Evolutionary conservation across 2,888 invertebrate genomes (phyloP), one percentile per base, ranked within the genome.

Genomic region (Crossocerus cetratus): DNA sequence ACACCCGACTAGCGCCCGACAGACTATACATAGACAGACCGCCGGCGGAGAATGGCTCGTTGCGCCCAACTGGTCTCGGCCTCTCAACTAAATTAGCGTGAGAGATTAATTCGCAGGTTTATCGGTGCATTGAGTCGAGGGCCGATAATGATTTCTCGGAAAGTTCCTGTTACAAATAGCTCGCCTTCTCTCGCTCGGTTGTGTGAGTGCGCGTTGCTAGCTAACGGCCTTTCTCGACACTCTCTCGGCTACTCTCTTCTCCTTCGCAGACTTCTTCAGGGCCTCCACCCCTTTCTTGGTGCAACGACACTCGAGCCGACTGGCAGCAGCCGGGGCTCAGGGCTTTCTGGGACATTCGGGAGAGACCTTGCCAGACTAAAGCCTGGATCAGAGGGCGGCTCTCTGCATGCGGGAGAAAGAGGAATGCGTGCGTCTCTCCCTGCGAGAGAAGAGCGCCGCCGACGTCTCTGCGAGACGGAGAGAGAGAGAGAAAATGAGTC

Each of bases 271-370:
- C 21, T 75, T 78, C 67, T 75, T 78, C 70, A 16, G 4, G 66
- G 68, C 73, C 70, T 75, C 67, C 76, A 49, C 74, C 76, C 69
- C 76, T 66, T 80, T 82, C 78, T 83, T 74, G 67, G 78, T 75
- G 76, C 79, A 75, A 77, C 83, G 84, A 84, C 82, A 83, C 85
- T 86, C 80, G 83, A 85, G 76, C 78, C 74, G 70, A 68, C 45
- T 68, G 74, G 67, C 69, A 58, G 77, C 73, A 16, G 49, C 16
- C 49, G 49, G 16, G n/a, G 49, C 49, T 49, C 72, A 65, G 75
- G 78, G 81, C 73, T 86, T 87, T 87, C 86, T 83, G 83, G 85
- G 86, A 87, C 85, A 84, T 87, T 87, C 81, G 84, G 73, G 72
- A 76, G 74, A 76, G 80, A 72, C 72, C 70, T 70, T 77, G 77